Evolutionary conservation across 2,113 vertebrate species (phyloP).

Genomic region (Phodopus roborovskii): DNA sequence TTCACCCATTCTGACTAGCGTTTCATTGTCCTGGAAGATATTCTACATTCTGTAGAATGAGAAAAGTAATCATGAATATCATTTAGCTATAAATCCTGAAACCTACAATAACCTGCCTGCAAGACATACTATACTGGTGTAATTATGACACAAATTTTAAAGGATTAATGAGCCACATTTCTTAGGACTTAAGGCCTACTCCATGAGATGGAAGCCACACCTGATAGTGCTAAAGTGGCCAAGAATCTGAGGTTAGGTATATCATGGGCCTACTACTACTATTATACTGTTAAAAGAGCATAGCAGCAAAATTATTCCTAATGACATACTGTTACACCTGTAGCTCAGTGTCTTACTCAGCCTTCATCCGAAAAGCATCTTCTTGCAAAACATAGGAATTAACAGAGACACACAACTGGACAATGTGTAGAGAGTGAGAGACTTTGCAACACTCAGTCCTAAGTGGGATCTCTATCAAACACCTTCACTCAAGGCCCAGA

Average conservation of each 20-base stretch:
- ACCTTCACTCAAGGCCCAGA: background rate
- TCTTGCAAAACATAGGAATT: background rate
- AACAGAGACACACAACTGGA: background rate
- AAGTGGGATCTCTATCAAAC: background rate
- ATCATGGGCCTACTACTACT: background rate
- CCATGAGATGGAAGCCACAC: background rate
- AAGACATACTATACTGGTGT: background rate
- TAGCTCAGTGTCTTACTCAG: background rate
- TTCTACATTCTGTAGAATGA: background rate
- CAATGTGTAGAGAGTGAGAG: background rate
- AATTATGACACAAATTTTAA: background rate
- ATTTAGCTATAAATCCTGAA: background rate
- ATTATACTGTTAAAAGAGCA: background rate
- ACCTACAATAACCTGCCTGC: background rate
- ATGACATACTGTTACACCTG: background rate
- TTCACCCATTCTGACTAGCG: background rate
- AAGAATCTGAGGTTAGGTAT: background rate
- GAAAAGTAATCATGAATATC: background rate
- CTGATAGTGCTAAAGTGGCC: background rate
- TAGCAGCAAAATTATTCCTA: background rate
- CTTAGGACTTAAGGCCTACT: background rate
- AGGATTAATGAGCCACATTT: background rate
- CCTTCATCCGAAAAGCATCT: background rate
- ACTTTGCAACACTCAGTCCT: background rate
- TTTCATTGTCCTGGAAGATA: background rate